Conservation (phyloP, 1,140 invertebrate species). For the Caenorhabditis brenneri region DNA sequence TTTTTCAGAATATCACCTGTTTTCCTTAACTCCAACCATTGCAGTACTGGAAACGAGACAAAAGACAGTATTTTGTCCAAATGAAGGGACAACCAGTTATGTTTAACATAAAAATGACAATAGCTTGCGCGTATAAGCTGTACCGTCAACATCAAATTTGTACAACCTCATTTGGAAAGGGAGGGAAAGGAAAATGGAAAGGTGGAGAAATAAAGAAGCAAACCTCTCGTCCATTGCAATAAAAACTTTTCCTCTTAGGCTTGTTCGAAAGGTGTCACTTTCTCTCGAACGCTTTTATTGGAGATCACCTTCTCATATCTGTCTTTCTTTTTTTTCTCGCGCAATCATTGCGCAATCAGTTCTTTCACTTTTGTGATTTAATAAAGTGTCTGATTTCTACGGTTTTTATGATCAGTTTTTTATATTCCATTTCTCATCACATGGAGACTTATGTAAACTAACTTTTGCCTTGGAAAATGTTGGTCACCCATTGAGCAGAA, state of each 20-base stretch:
- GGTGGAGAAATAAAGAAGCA: background rate
- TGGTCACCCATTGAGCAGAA: background rate
- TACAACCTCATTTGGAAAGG: background rate
- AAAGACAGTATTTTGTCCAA: conserved; percentile 29
- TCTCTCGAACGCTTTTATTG: too few species aligned
- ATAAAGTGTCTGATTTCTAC: too few species aligned
- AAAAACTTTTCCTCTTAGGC: background rate
- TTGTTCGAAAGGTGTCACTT: too few species aligned
- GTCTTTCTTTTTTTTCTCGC: too few species aligned
- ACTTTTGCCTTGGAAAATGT: background rate
- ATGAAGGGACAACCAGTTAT: conserved; percentile 5
- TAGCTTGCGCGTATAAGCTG: conserved; percentile 39
- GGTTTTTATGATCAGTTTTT: too few species aligned
- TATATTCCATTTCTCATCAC: too few species aligned
- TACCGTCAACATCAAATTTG: conserved; percentile 39
- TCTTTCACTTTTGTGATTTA: too few species aligned
- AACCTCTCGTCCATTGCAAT: background rate
- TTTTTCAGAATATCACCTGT: conserved; percentile 10
- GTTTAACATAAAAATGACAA: conserved; percentile 40
- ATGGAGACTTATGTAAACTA: too few species aligned
- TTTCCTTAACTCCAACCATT: background rate
- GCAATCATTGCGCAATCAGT: too few species aligned
- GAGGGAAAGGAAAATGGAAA: background rate
- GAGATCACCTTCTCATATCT: too few species aligned
- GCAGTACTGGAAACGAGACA: conserved; percentile 6